A percentile compares a stretch with the other conserved stretches of the same genome.
Evolutionary conservation across 1,140 invertebrate genomes (phyloP).

Genomic region (Ostrea edulis): DNA sequence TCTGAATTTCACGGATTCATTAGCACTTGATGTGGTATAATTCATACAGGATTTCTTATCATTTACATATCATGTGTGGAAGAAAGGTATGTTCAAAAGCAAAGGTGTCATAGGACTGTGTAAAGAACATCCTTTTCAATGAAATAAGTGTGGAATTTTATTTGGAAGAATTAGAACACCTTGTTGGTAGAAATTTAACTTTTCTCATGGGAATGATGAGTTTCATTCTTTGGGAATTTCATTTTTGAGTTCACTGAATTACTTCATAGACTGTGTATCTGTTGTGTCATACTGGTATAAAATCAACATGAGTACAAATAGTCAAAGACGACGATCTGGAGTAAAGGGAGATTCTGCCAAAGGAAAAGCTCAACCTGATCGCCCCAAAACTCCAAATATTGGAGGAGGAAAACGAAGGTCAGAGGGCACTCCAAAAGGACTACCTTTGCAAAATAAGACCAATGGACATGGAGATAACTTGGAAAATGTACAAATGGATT

Average conservation of each 20-base stretch:
- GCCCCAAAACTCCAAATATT: neutral
- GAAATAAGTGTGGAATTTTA: conserved; percentile 2
- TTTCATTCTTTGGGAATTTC: neutral
- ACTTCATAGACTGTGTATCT: neutral
- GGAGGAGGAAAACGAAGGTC: neutral
- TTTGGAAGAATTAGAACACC: neutral
- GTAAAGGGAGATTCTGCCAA: conserved; percentile 3
- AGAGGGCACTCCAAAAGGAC: conserved; percentile 2
- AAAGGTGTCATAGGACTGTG: conserved; percentile 24
- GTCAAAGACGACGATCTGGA: neutral
- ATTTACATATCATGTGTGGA: conserved; percentile 26
- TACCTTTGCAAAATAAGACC: conserved; percentile 3
- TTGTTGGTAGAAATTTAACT: neutral
- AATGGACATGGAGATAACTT: conserved; percentile 21
- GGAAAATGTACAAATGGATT: conserved; percentile 5
- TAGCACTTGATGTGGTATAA: conserved; percentile 18
- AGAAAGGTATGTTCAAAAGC: conserved; percentile 16
- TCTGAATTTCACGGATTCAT: conserved; percentile 7
- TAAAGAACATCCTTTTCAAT: conserved; percentile 30
- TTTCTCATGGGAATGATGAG: neutral
- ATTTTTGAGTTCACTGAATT: neutral
- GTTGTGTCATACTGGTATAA: no score
- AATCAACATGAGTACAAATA: conserved; percentile 21
- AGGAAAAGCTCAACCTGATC: neutral
- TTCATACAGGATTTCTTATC: conserved; percentile 28